phyloP scores from a whole-genome alignment of 2,888 invertebrate species.

The Sarcophaga variegata region DNA sequence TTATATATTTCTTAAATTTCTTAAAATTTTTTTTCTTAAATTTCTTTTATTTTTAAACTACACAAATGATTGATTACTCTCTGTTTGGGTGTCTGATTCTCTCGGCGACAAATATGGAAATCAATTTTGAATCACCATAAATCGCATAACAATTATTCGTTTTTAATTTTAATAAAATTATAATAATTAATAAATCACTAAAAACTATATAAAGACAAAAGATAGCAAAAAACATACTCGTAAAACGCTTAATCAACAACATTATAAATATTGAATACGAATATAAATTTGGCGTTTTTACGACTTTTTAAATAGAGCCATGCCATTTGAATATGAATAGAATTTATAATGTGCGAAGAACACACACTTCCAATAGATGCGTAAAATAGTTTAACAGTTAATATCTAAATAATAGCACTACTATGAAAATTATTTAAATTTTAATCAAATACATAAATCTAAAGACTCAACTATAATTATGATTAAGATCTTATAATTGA shows the following conservation, averaged over 20 bases:
- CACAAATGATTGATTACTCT: background rate
- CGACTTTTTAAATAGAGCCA: constrained; percentile 28
- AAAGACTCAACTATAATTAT: no score
- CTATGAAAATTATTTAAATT: no score
- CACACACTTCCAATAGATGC: constrained; percentile 14
- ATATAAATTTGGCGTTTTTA: constrained; percentile 26
- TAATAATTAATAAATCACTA: constrained; percentile 38
- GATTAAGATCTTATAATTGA: no score
- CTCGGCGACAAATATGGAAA: background rate
- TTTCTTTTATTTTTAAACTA: no score
- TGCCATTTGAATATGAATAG: constrained; percentile 29
- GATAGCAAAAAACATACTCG: background rate
- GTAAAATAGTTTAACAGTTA: background rate
- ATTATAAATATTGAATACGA: background rate
- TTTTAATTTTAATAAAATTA: constrained; percentile 8
- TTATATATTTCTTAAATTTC: no score
- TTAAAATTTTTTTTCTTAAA: background rate
- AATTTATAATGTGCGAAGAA: constrained; percentile 5
- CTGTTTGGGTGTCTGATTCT: background rate
- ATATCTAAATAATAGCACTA: background rate
- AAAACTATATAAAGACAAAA: constrained; percentile 11
- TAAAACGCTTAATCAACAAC: constrained; percentile 7
- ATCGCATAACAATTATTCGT: background rate
- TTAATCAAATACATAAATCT: no score
- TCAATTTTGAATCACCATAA: constrained; percentile 11